Percentiles rank a stretch among this genome's conserved stretches.
phyloP scores from a whole-genome alignment of 2,888 invertebrate genomes.

The Athetis lepigone region DNA sequence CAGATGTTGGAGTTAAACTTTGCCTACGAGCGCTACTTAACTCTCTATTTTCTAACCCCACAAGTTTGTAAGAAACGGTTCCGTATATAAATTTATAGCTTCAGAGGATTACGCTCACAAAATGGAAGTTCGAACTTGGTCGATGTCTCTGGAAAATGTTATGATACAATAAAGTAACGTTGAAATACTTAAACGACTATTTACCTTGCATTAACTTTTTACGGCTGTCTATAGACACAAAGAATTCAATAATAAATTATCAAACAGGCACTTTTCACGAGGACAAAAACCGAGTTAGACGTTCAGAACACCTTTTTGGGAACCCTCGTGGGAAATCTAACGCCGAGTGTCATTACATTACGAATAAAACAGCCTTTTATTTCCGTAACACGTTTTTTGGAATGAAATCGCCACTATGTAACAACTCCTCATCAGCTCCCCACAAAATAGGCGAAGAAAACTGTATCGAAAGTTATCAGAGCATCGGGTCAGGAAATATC shows the following conservation, averaged over 20 bases:
- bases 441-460: constrained; percentile 68
- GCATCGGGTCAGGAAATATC: constrained; percentile 77
- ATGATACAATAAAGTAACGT: constrained; percentile 44
- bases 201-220: constrained; percentile 39
- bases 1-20: constrained; percentile 76
- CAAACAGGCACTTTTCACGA: constrained; percentile 51
- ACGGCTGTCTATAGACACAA: constrained; percentile 33
- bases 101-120: constrained; percentile 56
- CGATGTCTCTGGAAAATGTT: constrained; percentile 57
- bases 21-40: constrained; percentile 69
- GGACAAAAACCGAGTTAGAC: constrained; percentile 50
- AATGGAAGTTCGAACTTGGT: constrained; percentile 58
- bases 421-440: constrained; percentile 68
- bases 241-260: constrained; percentile 53
- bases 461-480: constrained; percentile 77
- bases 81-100: constrained; percentile 72
- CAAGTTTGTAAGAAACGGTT: constrained; percentile 71
- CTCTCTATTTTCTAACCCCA: constrained; percentile 74
- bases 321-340: constrained; percentile 63
- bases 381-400: constrained; percentile 69
- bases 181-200: constrained; percentile 37
- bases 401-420: constrained; percentile 68
- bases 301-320: constrained; percentile 53
- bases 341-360: constrained; percentile 65
- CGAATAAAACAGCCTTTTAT: constrained; percentile 68